Evolutionary conservation across 2,888 invertebrate genomes (phyloP).

Genomic region (Melieria picta): DNA sequence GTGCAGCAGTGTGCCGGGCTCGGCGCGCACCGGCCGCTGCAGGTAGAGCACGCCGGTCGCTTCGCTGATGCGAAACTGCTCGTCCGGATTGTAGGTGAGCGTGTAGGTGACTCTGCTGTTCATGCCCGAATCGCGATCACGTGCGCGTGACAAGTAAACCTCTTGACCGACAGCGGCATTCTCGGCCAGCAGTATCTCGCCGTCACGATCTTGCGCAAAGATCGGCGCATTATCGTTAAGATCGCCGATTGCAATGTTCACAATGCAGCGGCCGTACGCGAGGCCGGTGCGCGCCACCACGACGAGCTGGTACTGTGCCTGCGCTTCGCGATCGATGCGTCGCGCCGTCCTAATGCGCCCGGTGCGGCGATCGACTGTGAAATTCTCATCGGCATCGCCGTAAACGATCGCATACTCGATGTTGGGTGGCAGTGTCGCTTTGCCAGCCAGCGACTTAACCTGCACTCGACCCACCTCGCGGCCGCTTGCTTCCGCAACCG

Average conservation of each 20-base stretch:
- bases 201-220: conserved; percentile 80
- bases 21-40: conserved; percentile 79
- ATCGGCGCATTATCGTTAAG: conserved; percentile 91
- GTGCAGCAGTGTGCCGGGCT: conserved; percentile 76
- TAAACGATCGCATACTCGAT: conserved; percentile 81
- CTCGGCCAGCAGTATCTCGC: conserved; percentile 80
- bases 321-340: conserved; percentile 85
- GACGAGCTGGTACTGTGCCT: conserved; percentile 78
- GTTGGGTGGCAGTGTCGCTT: conserved; percentile 39
- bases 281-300: conserved; percentile 83
- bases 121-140: conserved; percentile 88
- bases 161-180: conserved; percentile 95
- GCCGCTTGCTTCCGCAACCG: conserved; percentile 68
- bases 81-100: conserved; percentile 81
- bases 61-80: conserved; percentile 84
- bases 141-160: conserved; percentile 86
- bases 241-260: conserved; percentile 85
- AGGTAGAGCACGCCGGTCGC: conserved; percentile 90
- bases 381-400: conserved; percentile 82
- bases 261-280: conserved; percentile 80
- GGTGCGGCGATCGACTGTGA: conserved; percentile 81
- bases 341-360: conserved; percentile 83
- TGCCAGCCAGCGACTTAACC: conserved; percentile 66
- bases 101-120: conserved; percentile 87
- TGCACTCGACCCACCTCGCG: conserved; percentile 83